A percentile compares a stretch with the other conserved stretches of the same genome.
Conservation (phyloP, 2,797 vertebrate species). For the Fringilla coelebs region DNA sequence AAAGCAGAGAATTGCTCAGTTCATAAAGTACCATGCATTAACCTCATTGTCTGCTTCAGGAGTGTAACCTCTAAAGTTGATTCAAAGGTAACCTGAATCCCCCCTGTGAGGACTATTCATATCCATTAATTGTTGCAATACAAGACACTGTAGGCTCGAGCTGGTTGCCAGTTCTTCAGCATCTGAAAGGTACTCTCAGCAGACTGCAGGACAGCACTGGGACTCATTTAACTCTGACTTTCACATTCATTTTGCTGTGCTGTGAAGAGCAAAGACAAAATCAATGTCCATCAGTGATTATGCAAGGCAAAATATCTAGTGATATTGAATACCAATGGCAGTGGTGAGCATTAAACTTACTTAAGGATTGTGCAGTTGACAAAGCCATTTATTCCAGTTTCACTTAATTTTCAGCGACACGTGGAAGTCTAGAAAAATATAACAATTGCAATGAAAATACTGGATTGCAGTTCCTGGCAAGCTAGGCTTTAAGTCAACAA, state of each 20-base stretch:
- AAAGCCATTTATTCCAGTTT: conserved; percentile 66
- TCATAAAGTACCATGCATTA: conserved; percentile 60
- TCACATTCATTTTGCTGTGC: conserved; percentile 83
- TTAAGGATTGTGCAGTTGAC: conserved; percentile 74
- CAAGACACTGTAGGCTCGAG: conserved; percentile 64
- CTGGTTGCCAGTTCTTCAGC: conserved; percentile 72
- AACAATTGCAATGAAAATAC: conserved; percentile 35
- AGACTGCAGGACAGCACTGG: conserved; percentile 76
- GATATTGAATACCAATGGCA: conserved; percentile 77
- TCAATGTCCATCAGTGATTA: conserved; percentile 84
- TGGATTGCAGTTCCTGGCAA: conserved; percentile 9
- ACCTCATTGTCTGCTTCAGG: conserved; percentile 68
- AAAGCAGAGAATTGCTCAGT: conserved; percentile 60
- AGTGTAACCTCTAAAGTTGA: conserved; percentile 77
- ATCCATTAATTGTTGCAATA: conserved; percentile 79
- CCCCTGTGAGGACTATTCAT: conserved; percentile 72
- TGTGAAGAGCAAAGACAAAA: conserved; percentile 84
- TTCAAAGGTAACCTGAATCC: conserved; percentile 72
- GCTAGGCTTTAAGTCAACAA: neutral
- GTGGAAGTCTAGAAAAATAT: conserved; percentile 8
- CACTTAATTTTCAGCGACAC: conserved; percentile 49
- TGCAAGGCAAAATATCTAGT: conserved; percentile 80
- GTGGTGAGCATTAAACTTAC: conserved; percentile 72
- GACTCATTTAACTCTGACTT: conserved; percentile 82
- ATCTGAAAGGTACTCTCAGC: conserved; percentile 75